Percentiles rank a stretch among this genome's conserved stretches.
These are phyloP conservation scores for Callimorpha dominula DNA, from an alignment of 2,888 invertebrate genomes.

Conservation along the genomic window DNA sequence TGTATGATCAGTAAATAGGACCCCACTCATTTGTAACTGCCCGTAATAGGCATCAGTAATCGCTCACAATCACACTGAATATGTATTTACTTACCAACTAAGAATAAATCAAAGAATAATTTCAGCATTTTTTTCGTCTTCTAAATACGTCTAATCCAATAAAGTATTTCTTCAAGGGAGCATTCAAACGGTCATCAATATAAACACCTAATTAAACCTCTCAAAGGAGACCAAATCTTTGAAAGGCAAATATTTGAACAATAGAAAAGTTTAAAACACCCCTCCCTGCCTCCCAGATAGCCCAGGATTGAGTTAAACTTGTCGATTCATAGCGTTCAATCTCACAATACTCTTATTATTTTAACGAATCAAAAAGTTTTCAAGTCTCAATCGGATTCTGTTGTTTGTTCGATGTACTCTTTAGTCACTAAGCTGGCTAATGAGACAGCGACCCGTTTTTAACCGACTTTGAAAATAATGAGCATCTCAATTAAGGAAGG, in stretches of 20 bases:
- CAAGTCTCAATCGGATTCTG: neutral
- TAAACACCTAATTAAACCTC: neutral
- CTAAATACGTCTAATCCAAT: too few relatives aligned
- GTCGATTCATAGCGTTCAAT: slow-evolving; percentile 4
- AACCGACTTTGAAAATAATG: neutral
- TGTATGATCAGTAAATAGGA: too few relatives aligned
- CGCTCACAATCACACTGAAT: too few relatives aligned
- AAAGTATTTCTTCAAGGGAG: neutral
- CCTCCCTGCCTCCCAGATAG: neutral
- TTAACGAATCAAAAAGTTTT: slow-evolving; percentile 17
- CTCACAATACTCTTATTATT: neutral
- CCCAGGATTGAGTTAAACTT: neutral
- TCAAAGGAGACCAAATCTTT: neutral
- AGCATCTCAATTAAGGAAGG: neutral
- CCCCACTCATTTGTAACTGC: too few relatives aligned
- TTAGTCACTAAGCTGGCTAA: too few relatives aligned
- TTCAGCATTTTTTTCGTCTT: too few relatives aligned
- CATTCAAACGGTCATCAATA: neutral
- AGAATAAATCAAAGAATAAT: too few relatives aligned
- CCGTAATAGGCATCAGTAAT: too few relatives aligned
- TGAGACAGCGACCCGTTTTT: neutral
- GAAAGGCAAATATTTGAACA: neutral
- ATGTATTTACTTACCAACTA: too few relatives aligned
- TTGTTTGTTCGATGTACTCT: neutral
- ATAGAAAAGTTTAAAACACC: neutral